These are phyloP conservation scores for Myotis davidii DNA, from an alignment of 2,113 vertebrate species.

Conservation along the genomic window DNA sequence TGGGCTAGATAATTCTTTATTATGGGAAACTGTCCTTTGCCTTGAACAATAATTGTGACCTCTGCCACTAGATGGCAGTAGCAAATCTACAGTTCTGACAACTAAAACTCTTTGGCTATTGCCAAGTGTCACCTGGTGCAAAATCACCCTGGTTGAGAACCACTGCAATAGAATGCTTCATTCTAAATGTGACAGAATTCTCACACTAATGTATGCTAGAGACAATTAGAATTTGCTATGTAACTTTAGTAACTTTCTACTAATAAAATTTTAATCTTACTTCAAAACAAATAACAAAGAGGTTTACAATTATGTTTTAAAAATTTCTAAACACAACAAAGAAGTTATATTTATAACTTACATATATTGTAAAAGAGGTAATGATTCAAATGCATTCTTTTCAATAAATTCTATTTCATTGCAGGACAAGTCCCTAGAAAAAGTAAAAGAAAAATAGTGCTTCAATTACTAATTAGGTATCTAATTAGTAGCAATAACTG, in stretches of 20 bases:
- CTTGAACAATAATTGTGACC: not conserved
- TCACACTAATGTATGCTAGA: not conserved
- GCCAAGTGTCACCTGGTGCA: not conserved
- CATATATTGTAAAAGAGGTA: not conserved
- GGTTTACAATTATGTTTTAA: not conserved
- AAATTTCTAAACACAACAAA: not conserved
- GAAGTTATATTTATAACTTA: conserved; percentile 62
- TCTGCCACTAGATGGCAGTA: not conserved
- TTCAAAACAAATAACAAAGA: conserved; percentile 13
- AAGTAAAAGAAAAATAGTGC: conserved; percentile 20
- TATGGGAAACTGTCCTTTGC: too few species aligned
- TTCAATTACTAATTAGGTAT: not conserved
- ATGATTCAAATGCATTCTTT: not conserved
- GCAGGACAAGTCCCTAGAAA: not conserved
- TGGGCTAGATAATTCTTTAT: not conserved
- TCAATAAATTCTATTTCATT: not conserved
- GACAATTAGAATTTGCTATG: not conserved
- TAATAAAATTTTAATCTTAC: not conserved
- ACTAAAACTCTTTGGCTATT: not conserved
- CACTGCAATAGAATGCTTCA: not conserved
- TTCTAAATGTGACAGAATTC: not conserved
- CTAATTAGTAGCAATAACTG: not conserved
- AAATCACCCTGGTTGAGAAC: not conserved
- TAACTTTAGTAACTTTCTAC: conserved; percentile 3
- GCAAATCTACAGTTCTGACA: not conserved